A percentile compares a stretch with the other conserved stretches of the same genome.
Conservation (phyloP, 1,140 invertebrate genomes). For the Sinonovacula constricta region DNA sequence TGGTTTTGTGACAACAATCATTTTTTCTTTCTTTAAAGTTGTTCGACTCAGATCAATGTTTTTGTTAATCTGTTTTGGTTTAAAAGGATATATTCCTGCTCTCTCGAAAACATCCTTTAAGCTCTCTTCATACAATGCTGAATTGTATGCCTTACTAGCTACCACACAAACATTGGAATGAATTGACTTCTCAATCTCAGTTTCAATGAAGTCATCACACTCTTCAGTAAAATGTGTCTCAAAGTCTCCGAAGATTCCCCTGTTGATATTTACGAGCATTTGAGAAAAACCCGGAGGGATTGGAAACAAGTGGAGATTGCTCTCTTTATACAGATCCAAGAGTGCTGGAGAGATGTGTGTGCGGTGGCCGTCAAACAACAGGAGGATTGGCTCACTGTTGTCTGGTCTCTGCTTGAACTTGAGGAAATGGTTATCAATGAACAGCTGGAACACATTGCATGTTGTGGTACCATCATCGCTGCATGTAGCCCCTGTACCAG, state of each 20-base stretch:
- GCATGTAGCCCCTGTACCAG: slow-evolving; percentile 41
- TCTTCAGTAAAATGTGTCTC: slow-evolving; percentile 20
- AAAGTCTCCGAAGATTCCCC: slow-evolving; percentile 42
- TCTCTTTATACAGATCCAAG: slow-evolving; percentile 37
- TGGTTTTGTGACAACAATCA: slow-evolving; percentile 7
- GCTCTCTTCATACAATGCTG: slow-evolving; percentile 17
- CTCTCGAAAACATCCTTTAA: slow-evolving; percentile 40
- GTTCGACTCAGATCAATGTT: slow-evolving; percentile 31
- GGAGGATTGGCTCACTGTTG: slow-evolving; percentile 24
- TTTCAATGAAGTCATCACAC: slow-evolving; percentile 30
- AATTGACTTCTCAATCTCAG: slow-evolving; percentile 22
- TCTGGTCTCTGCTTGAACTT: slow-evolving; percentile 42
- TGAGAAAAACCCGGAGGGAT: slow-evolving; percentile 43
- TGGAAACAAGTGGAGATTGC: slow-evolving; percentile 46
- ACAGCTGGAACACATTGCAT: slow-evolving; percentile 48
- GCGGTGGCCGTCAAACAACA: slow-evolving; percentile 37
- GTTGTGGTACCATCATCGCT: slow-evolving; percentile 48
- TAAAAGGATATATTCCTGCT: slow-evolving; percentile 38
- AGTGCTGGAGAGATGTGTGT: slow-evolving; percentile 36
- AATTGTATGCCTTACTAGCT: slow-evolving; percentile 45
- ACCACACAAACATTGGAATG: slow-evolving; percentile 48
- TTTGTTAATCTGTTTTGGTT: slow-evolving; percentile 42
- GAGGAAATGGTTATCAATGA: slow-evolving; percentile 44
- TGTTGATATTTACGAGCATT: slow-evolving; percentile 26
- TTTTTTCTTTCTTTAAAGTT: slow-evolving; percentile 18